phyloP scores from a whole-genome alignment of 2,888 invertebrate species.

The Drosophila atripex region DNA sequence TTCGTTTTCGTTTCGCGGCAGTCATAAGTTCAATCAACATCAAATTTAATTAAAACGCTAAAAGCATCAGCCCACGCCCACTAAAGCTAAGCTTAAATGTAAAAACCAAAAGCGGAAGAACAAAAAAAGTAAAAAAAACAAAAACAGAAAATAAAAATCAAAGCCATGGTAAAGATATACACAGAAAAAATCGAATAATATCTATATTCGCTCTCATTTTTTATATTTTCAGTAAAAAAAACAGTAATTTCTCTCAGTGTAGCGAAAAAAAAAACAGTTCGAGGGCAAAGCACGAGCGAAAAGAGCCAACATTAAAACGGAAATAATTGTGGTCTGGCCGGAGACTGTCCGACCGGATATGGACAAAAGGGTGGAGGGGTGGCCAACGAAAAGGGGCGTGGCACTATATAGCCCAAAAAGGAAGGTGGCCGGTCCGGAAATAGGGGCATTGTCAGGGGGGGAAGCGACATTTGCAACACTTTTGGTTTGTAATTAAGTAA shows the following conservation, averaged over 20 bases:
- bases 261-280: slow-evolving; percentile 3
- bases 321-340: slow-evolving; percentile 66
- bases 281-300: slow-evolving; percentile 7
- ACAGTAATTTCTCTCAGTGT: background rate
- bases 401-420: background rate
- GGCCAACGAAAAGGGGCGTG: background rate
- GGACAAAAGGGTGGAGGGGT: slow-evolving; percentile 8
- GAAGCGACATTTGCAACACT: slow-evolving; percentile 44
- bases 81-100: slow-evolving; percentile 46
- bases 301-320: slow-evolving; percentile 57
- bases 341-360: slow-evolving; percentile 41
- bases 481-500: slow-evolving; percentile 59
- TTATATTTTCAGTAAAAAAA: background rate
- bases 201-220: background rate
- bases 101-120: slow-evolving; percentile 14
- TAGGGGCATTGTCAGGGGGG: background rate
- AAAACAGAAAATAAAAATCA: slow-evolving; percentile 3
- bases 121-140: slow-evolving; percentile 2
- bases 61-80: slow-evolving; percentile 62
- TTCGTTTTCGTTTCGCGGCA: slow-evolving; percentile 28
- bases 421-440: slow-evolving; percentile 4
- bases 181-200: background rate
- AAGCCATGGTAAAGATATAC: background rate
- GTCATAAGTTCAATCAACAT: slow-evolving; percentile 74
- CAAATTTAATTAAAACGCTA: slow-evolving; percentile 75